These are phyloP conservation scores for Puntigrus tetrazona DNA, from an alignment of 2,113 vertebrate genomes.

Conservation along the genomic window DNA sequence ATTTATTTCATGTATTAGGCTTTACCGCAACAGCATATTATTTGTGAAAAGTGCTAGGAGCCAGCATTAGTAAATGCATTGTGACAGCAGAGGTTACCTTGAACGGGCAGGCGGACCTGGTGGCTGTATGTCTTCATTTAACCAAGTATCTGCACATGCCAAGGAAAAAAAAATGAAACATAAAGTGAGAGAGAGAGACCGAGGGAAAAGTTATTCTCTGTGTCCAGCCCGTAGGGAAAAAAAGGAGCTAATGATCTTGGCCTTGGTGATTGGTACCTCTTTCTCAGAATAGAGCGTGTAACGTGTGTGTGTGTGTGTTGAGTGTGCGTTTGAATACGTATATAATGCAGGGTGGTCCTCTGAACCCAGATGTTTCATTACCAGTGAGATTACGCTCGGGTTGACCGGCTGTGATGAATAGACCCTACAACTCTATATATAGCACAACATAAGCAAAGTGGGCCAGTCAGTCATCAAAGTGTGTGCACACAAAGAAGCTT, in stretches of 20 bases:
- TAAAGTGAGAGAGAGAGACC: slow-evolving; percentile 3
- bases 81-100: slow-evolving; percentile 85
- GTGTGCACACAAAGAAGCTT: slow-evolving; percentile 30
- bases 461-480: slow-evolving; percentile 41
- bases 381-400: slow-evolving; percentile 49
- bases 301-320: slow-evolving; percentile 32
- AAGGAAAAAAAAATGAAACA: slow-evolving; percentile 62
- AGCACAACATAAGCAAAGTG: slow-evolving; percentile 43
- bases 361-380: slow-evolving; percentile 55
- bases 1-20: slow-evolving; percentile 68
- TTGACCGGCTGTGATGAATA: slow-evolving; percentile 67
- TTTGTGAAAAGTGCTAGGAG: slow-evolving; percentile 66
- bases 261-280: slow-evolving; percentile 75
- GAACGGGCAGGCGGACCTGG: slow-evolving; percentile 72
- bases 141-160: slow-evolving; percentile 78
- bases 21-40: slow-evolving; percentile 70
- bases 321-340: neutral
- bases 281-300: slow-evolving; percentile 64
- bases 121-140: slow-evolving; percentile 84
- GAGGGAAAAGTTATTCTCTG: slow-evolving; percentile 77
- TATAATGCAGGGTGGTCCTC: slow-evolving; percentile 39
- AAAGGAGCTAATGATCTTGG: slow-evolving; percentile 77
- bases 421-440: slow-evolving; percentile 52
- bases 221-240: slow-evolving; percentile 71
- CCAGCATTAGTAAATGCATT: slow-evolving; percentile 74